Conservation (phyloP, 2,888 invertebrate genomes). For the Sialis fuliginosa region DNA sequence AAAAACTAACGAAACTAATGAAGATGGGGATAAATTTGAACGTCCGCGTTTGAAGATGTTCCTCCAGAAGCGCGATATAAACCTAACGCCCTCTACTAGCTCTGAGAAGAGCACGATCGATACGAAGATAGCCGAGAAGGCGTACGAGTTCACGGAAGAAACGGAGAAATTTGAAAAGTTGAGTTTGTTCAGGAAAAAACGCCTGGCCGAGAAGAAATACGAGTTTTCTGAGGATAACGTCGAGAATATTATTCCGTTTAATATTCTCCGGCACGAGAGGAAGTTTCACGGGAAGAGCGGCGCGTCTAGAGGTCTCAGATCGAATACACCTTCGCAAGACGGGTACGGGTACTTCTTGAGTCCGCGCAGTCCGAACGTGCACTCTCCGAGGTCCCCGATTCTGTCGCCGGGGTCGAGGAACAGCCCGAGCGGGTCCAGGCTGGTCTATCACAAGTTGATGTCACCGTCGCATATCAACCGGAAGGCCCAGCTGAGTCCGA, state of each 20-base stretch:
- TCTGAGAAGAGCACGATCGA: constrained; percentile 22
- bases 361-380: constrained; percentile 17
- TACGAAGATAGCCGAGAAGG: constrained; percentile 44
- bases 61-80: not conserved
- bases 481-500: constrained; percentile 23
- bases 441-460: constrained; percentile 17
- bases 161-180: constrained; percentile 70
- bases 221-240: constrained; percentile 69
- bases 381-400: constrained; percentile 20
- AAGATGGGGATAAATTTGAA: no score
- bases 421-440: constrained; percentile 20
- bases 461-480: constrained; percentile 10
- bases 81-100: not conserved
- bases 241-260: constrained; percentile 46
- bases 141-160: constrained; percentile 75
- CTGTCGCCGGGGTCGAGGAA: constrained; percentile 24
- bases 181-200: constrained; percentile 67
- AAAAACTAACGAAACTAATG: not conserved
- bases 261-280: constrained; percentile 32
- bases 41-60: not conserved
- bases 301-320: constrained; percentile 2
- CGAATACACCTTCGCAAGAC: not conserved
- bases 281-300: constrained; percentile 17
- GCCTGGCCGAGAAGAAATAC: constrained; percentile 80
- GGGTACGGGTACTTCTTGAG: constrained; percentile 17